Percentiles rank a stretch among this genome's conserved stretches.
Conservation (phyloP, 2,113 vertebrate genomes). For the Chlamydotis undulata region DNA sequence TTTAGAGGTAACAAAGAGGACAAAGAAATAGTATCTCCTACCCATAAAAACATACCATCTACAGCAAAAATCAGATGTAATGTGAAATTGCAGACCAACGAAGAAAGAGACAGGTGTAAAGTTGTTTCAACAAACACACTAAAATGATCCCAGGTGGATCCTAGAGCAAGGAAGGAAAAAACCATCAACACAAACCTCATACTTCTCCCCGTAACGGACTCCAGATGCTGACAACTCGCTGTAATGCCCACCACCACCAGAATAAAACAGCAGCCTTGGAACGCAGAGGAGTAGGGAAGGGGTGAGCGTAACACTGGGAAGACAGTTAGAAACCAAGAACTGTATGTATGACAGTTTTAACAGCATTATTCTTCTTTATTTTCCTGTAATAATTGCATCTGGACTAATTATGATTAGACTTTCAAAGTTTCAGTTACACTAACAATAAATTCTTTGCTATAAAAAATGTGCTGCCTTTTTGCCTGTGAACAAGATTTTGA, state of each 20-base stretch:
- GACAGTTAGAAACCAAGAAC: background rate
- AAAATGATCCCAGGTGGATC: background rate
- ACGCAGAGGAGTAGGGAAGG: background rate
- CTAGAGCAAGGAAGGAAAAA: background rate
- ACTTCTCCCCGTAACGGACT: background rate
- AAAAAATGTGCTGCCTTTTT: background rate
- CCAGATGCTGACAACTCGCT: background rate
- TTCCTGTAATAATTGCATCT: background rate
- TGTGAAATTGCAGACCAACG: background rate
- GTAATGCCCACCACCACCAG: background rate
- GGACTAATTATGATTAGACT: background rate
- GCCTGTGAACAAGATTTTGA: background rate
- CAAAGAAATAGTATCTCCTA: background rate
- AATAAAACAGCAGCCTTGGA: background rate
- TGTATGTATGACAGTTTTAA: background rate
- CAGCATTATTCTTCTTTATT: background rate
- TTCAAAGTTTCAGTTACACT: background rate
- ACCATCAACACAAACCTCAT: background rate
- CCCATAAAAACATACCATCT: background rate
- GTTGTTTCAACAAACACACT: background rate
- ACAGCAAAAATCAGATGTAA: background rate
- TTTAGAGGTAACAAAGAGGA: background rate
- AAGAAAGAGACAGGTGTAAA: background rate
- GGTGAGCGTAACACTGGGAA: background rate
- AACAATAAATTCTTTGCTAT: background rate